phyloP scores from a whole-genome alignment of 2,113 vertebrate species.

The Ictalurus furcatus region DNA sequence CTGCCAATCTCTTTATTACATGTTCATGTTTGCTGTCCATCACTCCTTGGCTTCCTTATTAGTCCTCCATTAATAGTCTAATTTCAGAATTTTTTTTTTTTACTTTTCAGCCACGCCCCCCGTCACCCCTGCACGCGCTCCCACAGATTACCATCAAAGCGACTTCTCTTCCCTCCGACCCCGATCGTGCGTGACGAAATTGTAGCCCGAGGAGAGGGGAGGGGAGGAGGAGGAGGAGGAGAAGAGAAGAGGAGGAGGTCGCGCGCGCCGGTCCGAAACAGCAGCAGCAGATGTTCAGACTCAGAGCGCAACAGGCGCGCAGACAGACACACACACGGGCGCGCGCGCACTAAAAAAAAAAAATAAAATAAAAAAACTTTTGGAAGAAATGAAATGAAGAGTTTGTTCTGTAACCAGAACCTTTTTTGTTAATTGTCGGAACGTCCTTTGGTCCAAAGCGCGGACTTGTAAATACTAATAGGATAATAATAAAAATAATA shows the following conservation, averaged over 20 bases:
- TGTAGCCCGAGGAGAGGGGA: neutral
- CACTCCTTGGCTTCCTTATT: neutral
- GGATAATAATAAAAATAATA: neutral
- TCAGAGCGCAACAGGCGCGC: conserved; percentile 53
- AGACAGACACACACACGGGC: neutral
- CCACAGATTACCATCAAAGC: neutral
- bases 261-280: neutral
- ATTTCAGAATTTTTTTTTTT: neutral
- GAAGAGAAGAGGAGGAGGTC: neutral
- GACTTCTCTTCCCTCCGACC: neutral
- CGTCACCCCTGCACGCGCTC: neutral
- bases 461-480: neutral
- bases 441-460: neutral
- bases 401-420: neutral
- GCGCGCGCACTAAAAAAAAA: conserved; percentile 4
- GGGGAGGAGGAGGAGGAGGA: neutral
- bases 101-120: neutral
- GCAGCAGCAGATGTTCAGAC: conserved; percentile 39
- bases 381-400: neutral
- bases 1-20: neutral
- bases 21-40: neutral
- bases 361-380: neutral
- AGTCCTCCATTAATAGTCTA: neutral
- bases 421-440: neutral
- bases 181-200: neutral